These are phyloP conservation scores for Setipinna tenuifilis DNA, from an alignment of 2,797 vertebrate genomes.

Conservation along the genomic window DNA sequence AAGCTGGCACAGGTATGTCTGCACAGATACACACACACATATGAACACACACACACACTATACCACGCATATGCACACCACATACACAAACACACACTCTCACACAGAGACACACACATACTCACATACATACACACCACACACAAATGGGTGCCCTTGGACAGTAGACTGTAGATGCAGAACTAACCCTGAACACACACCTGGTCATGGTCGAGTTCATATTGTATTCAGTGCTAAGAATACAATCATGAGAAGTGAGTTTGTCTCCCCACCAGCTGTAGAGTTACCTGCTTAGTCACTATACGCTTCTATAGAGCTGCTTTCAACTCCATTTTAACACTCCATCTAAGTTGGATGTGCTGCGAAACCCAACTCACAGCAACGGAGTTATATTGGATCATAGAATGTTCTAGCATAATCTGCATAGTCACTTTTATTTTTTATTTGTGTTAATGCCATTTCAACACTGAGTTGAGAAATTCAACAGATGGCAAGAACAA, in stretches of 20 bases:
- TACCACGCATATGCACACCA: background rate
- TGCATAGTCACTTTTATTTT: no score
- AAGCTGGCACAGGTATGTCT: constrained; percentile 89
- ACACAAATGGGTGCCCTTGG: background rate
- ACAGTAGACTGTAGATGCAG: background rate
- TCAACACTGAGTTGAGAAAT: no score
- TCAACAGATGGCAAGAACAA: no score
- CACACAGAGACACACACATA: background rate
- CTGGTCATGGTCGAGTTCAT: background rate
- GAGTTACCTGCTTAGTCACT: background rate
- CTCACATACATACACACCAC: background rate
- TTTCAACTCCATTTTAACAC: no score
- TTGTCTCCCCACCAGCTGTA: background rate
- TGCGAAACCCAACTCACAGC: no score
- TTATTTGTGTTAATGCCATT: no score
- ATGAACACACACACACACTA: background rate
- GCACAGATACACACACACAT: background rate
- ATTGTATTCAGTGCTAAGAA: background rate
- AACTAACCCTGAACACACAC: background rate
- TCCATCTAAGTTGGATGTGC: no score
- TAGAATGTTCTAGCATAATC: no score
- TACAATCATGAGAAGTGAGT: background rate
- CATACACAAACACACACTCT: background rate
- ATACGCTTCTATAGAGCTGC: no score
- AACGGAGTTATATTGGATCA: no score